Conservation (phyloP, 2,888 invertebrate species). For the Sinopyrophorus schimmeli region DNA sequence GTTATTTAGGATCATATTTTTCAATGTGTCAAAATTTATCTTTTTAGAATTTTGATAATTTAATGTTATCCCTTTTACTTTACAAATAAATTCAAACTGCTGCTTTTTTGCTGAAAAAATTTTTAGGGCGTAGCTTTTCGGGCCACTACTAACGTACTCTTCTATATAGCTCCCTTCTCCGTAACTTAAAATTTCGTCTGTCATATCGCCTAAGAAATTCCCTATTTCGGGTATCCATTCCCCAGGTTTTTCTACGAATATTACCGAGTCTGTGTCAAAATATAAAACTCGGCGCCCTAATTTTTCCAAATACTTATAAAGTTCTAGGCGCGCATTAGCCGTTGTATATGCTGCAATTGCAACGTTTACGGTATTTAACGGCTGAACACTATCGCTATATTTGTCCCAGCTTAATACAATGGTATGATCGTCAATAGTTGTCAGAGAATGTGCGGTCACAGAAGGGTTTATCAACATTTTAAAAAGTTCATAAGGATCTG, state of each 20-base stretch:
- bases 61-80: slow-evolving; percentile 32
- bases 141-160: slow-evolving; percentile 3
- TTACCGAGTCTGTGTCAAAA: slow-evolving; percentile 40
- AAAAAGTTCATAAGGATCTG: no score
- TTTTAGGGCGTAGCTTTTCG: slow-evolving; percentile 2
- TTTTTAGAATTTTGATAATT: slow-evolving; percentile 21
- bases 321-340: not conserved
- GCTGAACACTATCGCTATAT: slow-evolving; percentile 25
- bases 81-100: slow-evolving; percentile 21
- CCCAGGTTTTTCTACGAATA: slow-evolving; percentile 38
- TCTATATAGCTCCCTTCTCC: slow-evolving; percentile 40
- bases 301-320: slow-evolving; percentile 4
- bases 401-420: slow-evolving; percentile 6
- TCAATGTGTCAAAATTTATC: slow-evolving; percentile 25
- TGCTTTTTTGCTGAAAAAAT: slow-evolving; percentile 10
- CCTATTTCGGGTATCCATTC: slow-evolving; percentile 36
- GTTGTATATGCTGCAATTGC: slow-evolving; percentile 49
- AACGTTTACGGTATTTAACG: slow-evolving; percentile 37
- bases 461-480: no score
- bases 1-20: not conserved
- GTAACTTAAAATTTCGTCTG: slow-evolving; percentile 42
- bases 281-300: slow-evolving; percentile 44
- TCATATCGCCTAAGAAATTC: slow-evolving; percentile 46
- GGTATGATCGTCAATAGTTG: no score
- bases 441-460: no score